A percentile compares a stretch with the other conserved stretches of the same genome.
These are phyloP conservation scores for Campopleginae sp. DNA, from an alignment of 2,888 invertebrate species.

Conservation along the genomic window DNA sequence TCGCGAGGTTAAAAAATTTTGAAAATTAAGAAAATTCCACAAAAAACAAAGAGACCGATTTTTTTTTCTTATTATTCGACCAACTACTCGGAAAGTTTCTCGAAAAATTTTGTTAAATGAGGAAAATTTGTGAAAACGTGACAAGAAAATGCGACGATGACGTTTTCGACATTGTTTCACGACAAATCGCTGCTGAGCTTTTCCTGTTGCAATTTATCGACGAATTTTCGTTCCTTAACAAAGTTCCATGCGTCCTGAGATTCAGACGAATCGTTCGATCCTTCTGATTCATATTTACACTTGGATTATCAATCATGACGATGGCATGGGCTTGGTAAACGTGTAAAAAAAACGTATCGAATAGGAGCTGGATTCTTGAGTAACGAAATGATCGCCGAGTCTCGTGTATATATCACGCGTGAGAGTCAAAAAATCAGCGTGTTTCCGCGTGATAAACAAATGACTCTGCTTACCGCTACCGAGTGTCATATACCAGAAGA, in stretches of 20 bases:
- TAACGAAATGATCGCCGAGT: neutral
- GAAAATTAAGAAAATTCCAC: no score
- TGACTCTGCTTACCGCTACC: neutral
- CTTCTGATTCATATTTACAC: neutral
- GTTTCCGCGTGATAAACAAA: slow-evolving; percentile 26
- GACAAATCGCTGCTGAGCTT: neutral
- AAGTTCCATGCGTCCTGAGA: neutral
- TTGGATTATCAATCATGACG: neutral
- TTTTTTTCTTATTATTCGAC: neutral
- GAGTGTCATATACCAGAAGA: neutral
- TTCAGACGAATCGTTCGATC: neutral
- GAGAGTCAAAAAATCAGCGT: slow-evolving; percentile 35
- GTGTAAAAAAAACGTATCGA: neutral
- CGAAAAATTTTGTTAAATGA: neutral
- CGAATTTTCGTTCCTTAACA: neutral
- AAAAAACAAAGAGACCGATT: no score
- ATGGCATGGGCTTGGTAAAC: neutral
- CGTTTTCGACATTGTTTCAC: neutral
- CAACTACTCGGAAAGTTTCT: neutral
- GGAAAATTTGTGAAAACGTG: no score
- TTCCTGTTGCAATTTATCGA: neutral
- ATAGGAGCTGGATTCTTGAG: neutral
- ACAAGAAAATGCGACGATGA: neutral
- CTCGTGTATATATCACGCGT: neutral
- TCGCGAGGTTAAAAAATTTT: neutral